Percentiles rank a stretch among this genome's conserved stretches.
phyloP scores from a whole-genome alignment of 2,797 vertebrate genomes.

The Acomys russatus region DNA sequence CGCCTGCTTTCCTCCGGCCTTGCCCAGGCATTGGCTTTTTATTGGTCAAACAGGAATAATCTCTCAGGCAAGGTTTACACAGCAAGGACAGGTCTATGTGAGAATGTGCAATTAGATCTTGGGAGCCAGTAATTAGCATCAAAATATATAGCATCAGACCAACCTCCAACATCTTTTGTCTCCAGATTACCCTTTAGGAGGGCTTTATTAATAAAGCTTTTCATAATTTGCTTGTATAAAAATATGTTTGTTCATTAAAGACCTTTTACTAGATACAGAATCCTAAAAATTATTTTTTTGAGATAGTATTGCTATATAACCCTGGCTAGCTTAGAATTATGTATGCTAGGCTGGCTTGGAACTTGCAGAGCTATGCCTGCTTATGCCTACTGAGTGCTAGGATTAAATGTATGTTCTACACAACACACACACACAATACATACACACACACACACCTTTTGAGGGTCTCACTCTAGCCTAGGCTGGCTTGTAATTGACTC shows the following conservation, averaged over 20 bases:
- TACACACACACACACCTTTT: not conserved
- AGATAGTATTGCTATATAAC: not conserved
- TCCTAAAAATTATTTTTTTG: not conserved
- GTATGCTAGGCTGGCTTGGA: not conserved
- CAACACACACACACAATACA: not conserved
- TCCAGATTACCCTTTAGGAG: constrained; percentile 55
- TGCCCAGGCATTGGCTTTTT: no score
- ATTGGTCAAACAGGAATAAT: no score
- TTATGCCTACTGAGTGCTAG: not conserved
- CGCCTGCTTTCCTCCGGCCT: no score
- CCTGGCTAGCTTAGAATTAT: not conserved
- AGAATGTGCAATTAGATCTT: no score
- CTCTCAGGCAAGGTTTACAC: no score
- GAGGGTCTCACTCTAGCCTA: not conserved
- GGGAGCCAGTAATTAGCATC: no score
- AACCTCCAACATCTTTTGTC: not conserved
- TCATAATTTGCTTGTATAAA: constrained; percentile 58
- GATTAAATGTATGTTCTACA: not conserved
- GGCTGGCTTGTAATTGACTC: not conserved
- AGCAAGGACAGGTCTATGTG: no score
- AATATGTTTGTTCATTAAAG: constrained; percentile 54
- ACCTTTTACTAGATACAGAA: constrained; percentile 3
- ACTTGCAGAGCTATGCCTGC: not conserved
- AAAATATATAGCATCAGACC: no score
- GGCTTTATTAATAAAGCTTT: constrained; percentile 24